Evolutionary conservation across 1,140 invertebrate genomes (phyloP).

Genomic region (Lordiphosa stackelbergi): DNA sequence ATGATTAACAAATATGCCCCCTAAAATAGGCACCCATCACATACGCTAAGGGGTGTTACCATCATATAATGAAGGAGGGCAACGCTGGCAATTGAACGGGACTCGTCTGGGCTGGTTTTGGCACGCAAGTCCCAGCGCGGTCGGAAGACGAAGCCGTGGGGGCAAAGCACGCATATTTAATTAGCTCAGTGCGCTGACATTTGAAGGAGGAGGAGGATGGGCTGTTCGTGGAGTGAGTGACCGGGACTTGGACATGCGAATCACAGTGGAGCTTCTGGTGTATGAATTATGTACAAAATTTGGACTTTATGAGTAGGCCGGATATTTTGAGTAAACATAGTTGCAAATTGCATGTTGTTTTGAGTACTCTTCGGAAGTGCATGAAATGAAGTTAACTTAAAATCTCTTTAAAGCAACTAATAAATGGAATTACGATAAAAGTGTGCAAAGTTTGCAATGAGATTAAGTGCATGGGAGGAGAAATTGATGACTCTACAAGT

Average conservation of each 20-base stretch:
- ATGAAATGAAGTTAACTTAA: no score
- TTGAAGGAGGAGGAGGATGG: conserved; percentile 2
- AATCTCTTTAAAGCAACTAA: no score
- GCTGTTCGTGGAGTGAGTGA: conserved; percentile 21
- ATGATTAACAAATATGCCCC: conserved; percentile 66
- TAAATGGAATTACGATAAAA: no score
- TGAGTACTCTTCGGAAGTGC: no score
- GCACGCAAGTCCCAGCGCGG: conserved; percentile 55
- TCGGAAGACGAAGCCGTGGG: conserved; percentile 17
- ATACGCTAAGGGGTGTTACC: conserved; percentile 1
- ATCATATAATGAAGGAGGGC: conserved; percentile 13
- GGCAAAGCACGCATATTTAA: conserved; percentile 60
- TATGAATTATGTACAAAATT: no score
- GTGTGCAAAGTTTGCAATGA: no score
- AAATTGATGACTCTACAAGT: no score
- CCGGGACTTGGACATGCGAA: conserved; percentile 20
- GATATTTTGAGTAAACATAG: no score
- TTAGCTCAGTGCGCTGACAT: conserved; percentile 48
- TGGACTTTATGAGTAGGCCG: no score
- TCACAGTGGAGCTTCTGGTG: conserved; percentile 19
- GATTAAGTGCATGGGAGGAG: no score
- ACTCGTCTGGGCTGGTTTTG: conserved; percentile 7
- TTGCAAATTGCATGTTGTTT: no score
- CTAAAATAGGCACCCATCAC: conserved; percentile 35
- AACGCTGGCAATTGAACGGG: background rate